Conservation (phyloP, 2,888 invertebrate species). For the Drosophila sordidapex region DNA sequence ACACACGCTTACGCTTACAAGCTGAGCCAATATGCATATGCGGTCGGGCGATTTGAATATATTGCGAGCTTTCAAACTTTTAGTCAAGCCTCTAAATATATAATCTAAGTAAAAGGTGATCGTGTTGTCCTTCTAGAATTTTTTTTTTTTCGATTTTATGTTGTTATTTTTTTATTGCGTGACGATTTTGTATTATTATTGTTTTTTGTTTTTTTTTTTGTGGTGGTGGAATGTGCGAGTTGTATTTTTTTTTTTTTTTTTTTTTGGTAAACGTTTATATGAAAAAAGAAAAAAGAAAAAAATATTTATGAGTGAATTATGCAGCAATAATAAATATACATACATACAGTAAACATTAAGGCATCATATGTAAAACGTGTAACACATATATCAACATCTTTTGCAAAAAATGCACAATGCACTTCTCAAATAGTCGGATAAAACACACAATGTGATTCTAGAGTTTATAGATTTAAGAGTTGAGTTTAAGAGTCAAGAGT, state of each 20-base stretch:
- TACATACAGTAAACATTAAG: constrained; percentile 80
- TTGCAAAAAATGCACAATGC: constrained; percentile 30
- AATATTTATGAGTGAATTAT: constrained; percentile 83
- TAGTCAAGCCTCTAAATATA: constrained; percentile 50
- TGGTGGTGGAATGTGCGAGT: constrained; percentile 81
- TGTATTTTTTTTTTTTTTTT: constrained; percentile 49
- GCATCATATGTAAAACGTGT: constrained; percentile 64
- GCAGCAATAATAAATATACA: constrained; percentile 83
- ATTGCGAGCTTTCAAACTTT: constrained; percentile 34
- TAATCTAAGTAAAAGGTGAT: constrained; percentile 40
- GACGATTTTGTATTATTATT: constrained; percentile 42
- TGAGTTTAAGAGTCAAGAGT: constrained; percentile 23
- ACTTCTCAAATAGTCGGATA: constrained; percentile 38
- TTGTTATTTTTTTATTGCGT: constrained; percentile 45
- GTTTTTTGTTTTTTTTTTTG: constrained; percentile 48
- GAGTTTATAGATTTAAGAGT: constrained; percentile 21
- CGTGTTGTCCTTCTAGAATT: constrained; percentile 55
- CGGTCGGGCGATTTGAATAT: constrained; percentile 36
- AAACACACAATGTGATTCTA: constrained; percentile 48
- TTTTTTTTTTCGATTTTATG: constrained; percentile 40
- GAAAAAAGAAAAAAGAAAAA: constrained; percentile 84
- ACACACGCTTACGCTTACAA: constrained; percentile 31
- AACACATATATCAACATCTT: constrained; percentile 47
- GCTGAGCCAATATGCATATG: constrained; percentile 26
- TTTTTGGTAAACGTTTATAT: constrained; percentile 80